Conservation (phyloP, 1,140 invertebrate genomes). For the Halotydeus destructor region DNA sequence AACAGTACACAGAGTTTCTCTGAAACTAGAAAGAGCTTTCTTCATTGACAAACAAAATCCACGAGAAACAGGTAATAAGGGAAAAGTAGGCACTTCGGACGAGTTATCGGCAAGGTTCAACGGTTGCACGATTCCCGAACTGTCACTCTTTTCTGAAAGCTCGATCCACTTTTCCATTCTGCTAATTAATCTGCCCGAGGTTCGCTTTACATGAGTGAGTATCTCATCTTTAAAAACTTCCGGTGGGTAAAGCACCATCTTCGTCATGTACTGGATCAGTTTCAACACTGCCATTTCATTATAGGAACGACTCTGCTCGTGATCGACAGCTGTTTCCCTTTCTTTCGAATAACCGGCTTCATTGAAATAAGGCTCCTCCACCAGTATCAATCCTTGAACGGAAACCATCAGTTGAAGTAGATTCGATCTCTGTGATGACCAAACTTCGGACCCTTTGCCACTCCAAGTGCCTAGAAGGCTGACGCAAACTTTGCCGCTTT, state of each 20-base stretch:
- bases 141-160: neutral
- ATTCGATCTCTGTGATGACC: conserved; percentile 50
- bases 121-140: conserved; percentile 3
- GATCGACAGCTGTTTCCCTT: conserved; percentile 63
- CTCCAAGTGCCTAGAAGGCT: conserved; percentile 75
- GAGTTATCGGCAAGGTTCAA: neutral
- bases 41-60: conserved; percentile 65
- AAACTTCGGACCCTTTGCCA: conserved; percentile 67
- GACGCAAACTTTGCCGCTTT: conserved; percentile 83
- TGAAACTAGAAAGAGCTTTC: conserved; percentile 23
- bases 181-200: conserved; percentile 30
- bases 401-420: conserved; percentile 76
- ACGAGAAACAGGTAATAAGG: conserved; percentile 64
- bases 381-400: conserved; percentile 80
- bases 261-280: conserved; percentile 64
- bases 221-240: conserved; percentile 54
- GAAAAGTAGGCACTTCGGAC: conserved; percentile 30
- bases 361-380: conserved; percentile 83
- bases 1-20: conserved; percentile 7
- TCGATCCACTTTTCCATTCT: conserved; percentile 2
- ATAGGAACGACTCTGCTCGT: conserved; percentile 86
- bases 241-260: conserved; percentile 48
- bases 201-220: conserved; percentile 40
- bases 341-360: conserved; percentile 89
- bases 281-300: conserved; percentile 89